Base-by-base conservation (phyloP, 2,797 vertebrate genomes). In the Uromys caudimaculatus region DNA sequence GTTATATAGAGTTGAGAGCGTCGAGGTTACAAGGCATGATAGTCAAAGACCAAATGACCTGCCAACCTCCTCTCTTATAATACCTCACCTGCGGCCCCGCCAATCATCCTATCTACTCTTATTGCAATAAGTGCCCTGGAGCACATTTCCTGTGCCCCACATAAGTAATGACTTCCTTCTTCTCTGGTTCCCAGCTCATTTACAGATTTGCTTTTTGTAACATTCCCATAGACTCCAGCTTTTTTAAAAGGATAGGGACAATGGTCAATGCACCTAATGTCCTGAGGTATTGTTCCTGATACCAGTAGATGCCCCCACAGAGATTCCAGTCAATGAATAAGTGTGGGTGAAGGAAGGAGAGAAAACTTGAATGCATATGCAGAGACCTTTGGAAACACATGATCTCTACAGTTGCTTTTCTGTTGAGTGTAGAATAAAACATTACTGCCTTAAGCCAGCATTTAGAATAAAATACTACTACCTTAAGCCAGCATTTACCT, bases 81-180 rank as follows among this genome's bases (percentile, higher is more conserved):
- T 6, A 1, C 29, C 41, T 2, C 4, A 4, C 41, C 35, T 21
- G 23, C 17, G 10, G 29, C 12, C 32, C 6, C 2, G 4, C 47
- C 75, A 21, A 14, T 4, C 54, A 16, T 6, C 32, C 5, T 64
- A 78, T 35, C 41, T 62, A 77, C 90, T 17, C n/a, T 62, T 75
- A 32, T 17, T 38, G 64, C 11, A 41, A 10, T 19, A 7, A 38
- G n/a, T 38, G 17, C n/a, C 24, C 17, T 44, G 32, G 38, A 85
- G 32, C 11, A 14, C 11, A 23, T 56, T 50, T 78, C 71, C 83
- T n/a, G 3, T 52, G 10, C 23, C 38, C 50, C 71, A 16, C 6
- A 1, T 3, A 35, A 38, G 7, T 67, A 29, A 35, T 73, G 60
- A 29, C 56, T 64, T 58, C 21, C 47, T 93, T 85, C 41, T 75